Evolutionary conservation across 2,888 invertebrate genomes (phyloP), one percentile per base, ranked within the genome.

Genomic region (Drosophila nr. medialis): DNA sequence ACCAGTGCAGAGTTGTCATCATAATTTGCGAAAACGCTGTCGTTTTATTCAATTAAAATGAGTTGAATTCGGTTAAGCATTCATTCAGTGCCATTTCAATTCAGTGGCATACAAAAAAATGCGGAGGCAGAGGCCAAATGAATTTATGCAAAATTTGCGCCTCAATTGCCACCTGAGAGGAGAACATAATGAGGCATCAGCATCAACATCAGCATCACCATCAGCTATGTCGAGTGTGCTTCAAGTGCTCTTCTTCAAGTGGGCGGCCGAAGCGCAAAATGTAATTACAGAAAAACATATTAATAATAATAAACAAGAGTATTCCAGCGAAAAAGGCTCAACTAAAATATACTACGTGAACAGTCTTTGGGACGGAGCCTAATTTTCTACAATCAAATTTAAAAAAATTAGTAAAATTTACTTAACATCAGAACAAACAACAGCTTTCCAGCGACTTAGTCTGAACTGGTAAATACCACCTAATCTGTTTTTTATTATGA

Each of bases 41-140:
- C 72, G 65, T 53, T 67, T 75, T 67, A 76, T 66, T 72, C 77
- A 89, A 89, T 85, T 85, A 80, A 76, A 77, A 69, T 64, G 70
- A 71, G 74, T 83, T 85, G 64, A 85, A 83, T 77, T 86, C 68
- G 70, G 73, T 75, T 86, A 79, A 86, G 67, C 69, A 70, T 64
- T 66, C 68, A 65, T 64, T 74, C 84, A 84, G 79, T 86, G 84
- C 69, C 89, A 81, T 83, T 86, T 84, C 69, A 88, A 84, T 84
- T 81, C 72, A 72, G n/a, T 40, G 56, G 36, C 53, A 38, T 5
- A 8, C 69, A 59, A 64, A 64, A 10, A 30, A 50, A 5, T 18
- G 38, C 27, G 54, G 29, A 30, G 56, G 49, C 76, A 58, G 55
- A 76, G 67, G 73, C 66, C 64, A 64, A 58, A 71, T 32, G 72